These are phyloP conservation scores for Julus scanicus DNA, from an alignment of 2,888 invertebrate genomes.

Conservation along the genomic window DNA sequence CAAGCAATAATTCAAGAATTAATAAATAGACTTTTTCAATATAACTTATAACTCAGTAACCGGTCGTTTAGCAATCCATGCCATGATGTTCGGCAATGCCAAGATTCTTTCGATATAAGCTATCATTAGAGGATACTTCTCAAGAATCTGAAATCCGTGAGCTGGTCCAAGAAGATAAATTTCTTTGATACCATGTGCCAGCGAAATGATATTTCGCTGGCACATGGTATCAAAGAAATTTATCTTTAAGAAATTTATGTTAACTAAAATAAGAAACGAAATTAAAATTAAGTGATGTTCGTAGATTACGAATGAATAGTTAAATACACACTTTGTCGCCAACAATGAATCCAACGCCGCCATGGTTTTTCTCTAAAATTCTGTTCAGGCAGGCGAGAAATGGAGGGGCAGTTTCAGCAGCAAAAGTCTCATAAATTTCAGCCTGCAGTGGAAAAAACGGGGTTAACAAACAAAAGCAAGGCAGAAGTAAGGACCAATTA, in stretches of 20 bases:
- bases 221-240: too few species aligned
- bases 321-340: background rate
- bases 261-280: conserved; percentile 65
- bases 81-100: conserved; percentile 72
- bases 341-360: conserved; percentile 9
- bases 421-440: background rate
- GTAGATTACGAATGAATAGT: background rate
- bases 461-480: too few species aligned
- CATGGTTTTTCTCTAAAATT: conserved; percentile 12
- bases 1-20: background rate
- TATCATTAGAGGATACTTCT: conserved; percentile 72
- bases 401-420: background rate
- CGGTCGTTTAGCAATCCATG: conserved; percentile 71
- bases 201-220: too few species aligned
- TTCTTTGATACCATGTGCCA: conserved; percentile 73
- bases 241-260: too few species aligned
- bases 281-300: background rate
- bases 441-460: background rate
- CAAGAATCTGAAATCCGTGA: conserved; percentile 67
- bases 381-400: background rate
- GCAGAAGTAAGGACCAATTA: too few species aligned
- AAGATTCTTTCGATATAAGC: conserved; percentile 71
- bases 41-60: background rate
- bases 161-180: conserved; percentile 66
- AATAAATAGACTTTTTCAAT: background rate